Conservation (phyloP, 2,113 vertebrate species). For the Trematocara macrostoma region DNA sequence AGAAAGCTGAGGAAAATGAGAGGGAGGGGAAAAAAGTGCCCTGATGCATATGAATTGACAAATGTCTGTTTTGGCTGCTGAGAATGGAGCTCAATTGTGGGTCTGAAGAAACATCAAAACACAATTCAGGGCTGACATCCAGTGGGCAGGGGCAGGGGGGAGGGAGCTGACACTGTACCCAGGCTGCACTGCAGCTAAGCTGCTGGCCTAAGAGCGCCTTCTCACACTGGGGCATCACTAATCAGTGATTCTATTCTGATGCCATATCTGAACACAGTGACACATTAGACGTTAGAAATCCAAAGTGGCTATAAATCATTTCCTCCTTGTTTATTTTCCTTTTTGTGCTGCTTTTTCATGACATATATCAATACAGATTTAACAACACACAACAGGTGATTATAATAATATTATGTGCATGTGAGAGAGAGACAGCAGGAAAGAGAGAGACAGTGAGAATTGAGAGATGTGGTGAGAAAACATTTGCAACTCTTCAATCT, state of each 20-base stretch:
- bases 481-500: background rate
- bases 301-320: background rate
- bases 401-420: background rate
- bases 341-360: background rate
- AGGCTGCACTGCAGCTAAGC: conserved; percentile 25
- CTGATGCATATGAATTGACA: conserved; percentile 81
- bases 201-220: background rate
- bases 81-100: conserved; percentile 81
- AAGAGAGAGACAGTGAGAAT: background rate
- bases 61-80: conserved; percentile 91
- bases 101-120: conserved; percentile 89
- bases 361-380: background rate
- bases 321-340: background rate
- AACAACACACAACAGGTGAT: background rate
- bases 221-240: background rate
- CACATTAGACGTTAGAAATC: background rate
- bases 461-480: background rate
- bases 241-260: background rate
- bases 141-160: conserved; percentile 56
- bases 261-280: background rate
- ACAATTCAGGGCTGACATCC: conserved; percentile 86
- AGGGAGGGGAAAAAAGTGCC: conserved; percentile 44
- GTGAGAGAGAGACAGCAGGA: background rate
- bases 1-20: conserved; percentile 11
- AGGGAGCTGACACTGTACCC: background rate